phyloP scores from a whole-genome alignment of 1,140 invertebrate species.

The Drosophila littoralis region DNA sequence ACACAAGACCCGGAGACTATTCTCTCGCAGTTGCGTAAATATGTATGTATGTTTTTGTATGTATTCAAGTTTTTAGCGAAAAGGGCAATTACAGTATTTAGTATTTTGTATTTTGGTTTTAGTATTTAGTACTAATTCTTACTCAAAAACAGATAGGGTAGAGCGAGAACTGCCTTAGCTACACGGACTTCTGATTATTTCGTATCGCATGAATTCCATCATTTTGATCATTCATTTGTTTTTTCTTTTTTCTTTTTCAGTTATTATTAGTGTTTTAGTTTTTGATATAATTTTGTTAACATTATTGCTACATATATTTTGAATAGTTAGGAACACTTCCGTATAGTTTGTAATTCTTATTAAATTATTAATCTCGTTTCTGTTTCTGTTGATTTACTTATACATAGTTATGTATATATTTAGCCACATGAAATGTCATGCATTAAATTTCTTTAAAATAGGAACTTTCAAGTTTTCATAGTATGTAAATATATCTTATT shows the following conservation, averaged over 20 bases:
- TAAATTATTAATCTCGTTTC: constrained; percentile 30
- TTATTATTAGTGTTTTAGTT: constrained; percentile 11
- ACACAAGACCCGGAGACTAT: background rate
- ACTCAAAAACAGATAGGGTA: background rate
- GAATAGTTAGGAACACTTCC: constrained; percentile 77
- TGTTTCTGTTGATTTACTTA: constrained; percentile 28
- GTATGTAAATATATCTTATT: constrained; percentile 30
- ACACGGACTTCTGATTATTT: background rate
- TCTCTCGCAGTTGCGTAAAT: too few relatives aligned
- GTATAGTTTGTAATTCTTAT: constrained; percentile 62
- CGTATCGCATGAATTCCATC: constrained; percentile 2
- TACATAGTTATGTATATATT: constrained; percentile 46
- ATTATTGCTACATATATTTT: constrained; percentile 66
- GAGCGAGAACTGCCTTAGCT: background rate
- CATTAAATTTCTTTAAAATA: constrained; percentile 66
- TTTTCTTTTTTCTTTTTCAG: constrained; percentile 27
- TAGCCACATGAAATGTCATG: constrained; percentile 57
- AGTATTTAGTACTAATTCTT: background rate
- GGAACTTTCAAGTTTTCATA: constrained; percentile 75
- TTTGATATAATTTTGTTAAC: constrained; percentile 28
- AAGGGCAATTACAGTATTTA: background rate
- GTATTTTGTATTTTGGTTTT: background rate
- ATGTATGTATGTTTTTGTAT: background rate
- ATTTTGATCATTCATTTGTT: constrained; percentile 7
- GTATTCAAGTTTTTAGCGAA: background rate